Evolutionary conservation across 2,888 invertebrate species (phyloP).

Genomic region (Nomada goodeniana): DNA sequence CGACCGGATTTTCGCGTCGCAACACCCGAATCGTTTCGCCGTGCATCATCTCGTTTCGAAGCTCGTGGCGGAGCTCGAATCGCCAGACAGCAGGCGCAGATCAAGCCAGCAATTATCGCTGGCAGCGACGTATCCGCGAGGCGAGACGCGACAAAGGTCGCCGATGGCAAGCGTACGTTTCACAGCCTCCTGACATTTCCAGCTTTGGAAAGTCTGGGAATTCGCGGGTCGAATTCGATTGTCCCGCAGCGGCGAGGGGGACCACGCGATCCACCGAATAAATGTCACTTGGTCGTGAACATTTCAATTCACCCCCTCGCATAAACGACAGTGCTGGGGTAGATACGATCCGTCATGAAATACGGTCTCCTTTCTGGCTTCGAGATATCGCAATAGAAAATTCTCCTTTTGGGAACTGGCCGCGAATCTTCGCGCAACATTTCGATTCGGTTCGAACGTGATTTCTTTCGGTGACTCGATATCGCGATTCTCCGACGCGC

Average conservation of each 20-base stretch:
- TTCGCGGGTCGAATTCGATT: conserved; percentile 57
- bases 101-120: conserved; percentile 50
- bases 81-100: conserved; percentile 13
- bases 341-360: neutral
- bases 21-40: too few relatives aligned
- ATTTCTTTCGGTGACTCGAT: too few relatives aligned
- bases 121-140: conserved; percentile 44
- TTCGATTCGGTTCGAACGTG: too few relatives aligned
- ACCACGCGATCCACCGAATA: conserved; percentile 8
- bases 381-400: neutral
- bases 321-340: neutral
- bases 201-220: conserved; percentile 51
- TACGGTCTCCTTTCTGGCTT: neutral
- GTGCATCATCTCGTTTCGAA: neutral
- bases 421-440: too few relatives aligned
- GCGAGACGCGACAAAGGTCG: conserved; percentile 46
- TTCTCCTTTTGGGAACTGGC: neutral
- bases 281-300: neutral
- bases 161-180: conserved; percentile 13
- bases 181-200: conserved; percentile 61
- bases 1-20: too few relatives aligned
- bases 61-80: neutral
- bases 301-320: too few relatives aligned
- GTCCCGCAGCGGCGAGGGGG: neutral
- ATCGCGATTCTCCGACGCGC: too few relatives aligned